Conservation (phyloP, 2,888 invertebrate species). For the Mechanitis mazaeus region DNA sequence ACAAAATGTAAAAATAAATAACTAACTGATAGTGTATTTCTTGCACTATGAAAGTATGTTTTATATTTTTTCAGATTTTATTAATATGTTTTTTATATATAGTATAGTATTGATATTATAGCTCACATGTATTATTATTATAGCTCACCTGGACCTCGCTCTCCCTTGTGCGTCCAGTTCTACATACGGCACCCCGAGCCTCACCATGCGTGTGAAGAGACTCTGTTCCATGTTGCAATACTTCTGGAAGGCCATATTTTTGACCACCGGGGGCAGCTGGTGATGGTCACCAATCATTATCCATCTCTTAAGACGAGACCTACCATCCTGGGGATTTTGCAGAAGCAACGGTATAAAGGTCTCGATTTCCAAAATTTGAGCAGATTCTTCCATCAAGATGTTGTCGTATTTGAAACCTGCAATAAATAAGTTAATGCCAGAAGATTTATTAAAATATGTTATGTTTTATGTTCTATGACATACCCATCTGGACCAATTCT, state of each 20-base stretch:
- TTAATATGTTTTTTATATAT: too few relatives aligned
- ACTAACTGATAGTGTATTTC: too few relatives aligned
- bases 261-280: slow-evolving; percentile 98
- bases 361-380: slow-evolving; percentile 99
- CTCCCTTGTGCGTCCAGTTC: slow-evolving; percentile 98
- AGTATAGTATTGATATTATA: too few relatives aligned
- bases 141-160: slow-evolving; percentile 84
- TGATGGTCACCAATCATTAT: slow-evolving; percentile 99
- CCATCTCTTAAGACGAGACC: slow-evolving; percentile 97
- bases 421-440: not conserved
- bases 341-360: slow-evolving; percentile 98
- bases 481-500: slow-evolving; percentile 95
- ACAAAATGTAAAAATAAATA: too few relatives aligned
- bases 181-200: slow-evolving; percentile 97
- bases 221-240: slow-evolving; percentile 99
- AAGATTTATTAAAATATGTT: not conserved
- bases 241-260: slow-evolving; percentile 99
- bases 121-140: too few relatives aligned
- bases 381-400: slow-evolving; percentile 99
- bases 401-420: slow-evolving; percentile 97
- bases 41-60: too few relatives aligned
- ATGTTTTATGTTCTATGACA: slow-evolving; percentile 32
- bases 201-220: slow-evolving; percentile 95
- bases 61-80: too few relatives aligned
- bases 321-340: slow-evolving; percentile 98